Base-by-base conservation (phyloP, 2,888 invertebrate species). In the Ormyrus nitidulus region DNA sequence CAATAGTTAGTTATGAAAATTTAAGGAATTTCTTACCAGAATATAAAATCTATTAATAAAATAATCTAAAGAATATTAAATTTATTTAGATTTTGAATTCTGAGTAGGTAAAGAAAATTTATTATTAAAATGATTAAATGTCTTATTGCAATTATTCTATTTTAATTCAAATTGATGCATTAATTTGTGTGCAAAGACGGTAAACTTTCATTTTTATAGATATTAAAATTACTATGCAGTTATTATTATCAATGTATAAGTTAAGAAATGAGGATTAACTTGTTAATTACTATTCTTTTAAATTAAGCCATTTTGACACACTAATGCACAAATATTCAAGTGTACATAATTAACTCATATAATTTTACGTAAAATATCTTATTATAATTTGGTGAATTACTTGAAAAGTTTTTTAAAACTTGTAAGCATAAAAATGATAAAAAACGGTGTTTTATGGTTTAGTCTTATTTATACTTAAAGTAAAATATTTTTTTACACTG, bases 1-100 rank as follows among this genome's bases (percentile, higher is more conserved):
- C 77, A 76, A 74, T 82, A 82, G 58, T 82, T 82, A 80, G 76
- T 65, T 77, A 84, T 80, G 78, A 84, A 78, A 72, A 75, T 6
- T 76, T 64, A 69, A 72, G 64, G n/a, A 73, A 69, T 80, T 78
- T 59, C 46, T 80, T 75, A 80, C 66, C 70, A 77, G 62, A 80
- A 68, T 77, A 61, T 73, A 62, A 68, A 68, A 79, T 58, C 48
- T 56, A 65, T 68, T 54, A 64, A 75, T 80, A 64, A 71, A 77
- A 19, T 70, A 61, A 70, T 77, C 51, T 53, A 75, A 56, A 19
- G 19, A 68, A 72, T 71, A 48, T 79, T 73, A 19, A 66, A 70
- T 76, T 77, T 74, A 66, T 78, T 77, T 58, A 72, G 58, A 68
- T 74, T 80, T 71, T 69, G 9, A 74, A 81, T 74, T 81, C 65